phyloP scores from a whole-genome alignment of 2,113 vertebrate genomes.

The Microtus oregoni region DNA sequence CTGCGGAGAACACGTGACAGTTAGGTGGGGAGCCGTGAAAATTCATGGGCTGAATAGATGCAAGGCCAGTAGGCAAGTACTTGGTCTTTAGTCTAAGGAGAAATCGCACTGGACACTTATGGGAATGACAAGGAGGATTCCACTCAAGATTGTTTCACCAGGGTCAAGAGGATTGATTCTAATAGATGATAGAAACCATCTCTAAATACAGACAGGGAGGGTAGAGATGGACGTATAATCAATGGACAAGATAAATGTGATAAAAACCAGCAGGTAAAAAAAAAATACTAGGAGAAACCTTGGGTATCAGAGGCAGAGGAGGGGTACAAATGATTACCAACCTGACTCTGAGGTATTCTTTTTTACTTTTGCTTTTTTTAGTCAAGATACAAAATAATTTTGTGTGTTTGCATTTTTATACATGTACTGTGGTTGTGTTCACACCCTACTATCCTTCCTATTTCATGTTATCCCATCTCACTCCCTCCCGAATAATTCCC shows the following conservation, averaged over 20 bases:
- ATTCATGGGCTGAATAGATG: background rate
- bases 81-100: conserved; percentile 16
- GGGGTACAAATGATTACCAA: background rate
- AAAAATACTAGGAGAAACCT: background rate
- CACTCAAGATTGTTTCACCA: background rate
- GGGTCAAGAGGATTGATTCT: background rate
- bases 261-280: background rate
- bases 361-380: background rate
- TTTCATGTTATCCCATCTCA: background rate
- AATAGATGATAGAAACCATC: background rate
- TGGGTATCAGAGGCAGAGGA: background rate
- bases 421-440: background rate
- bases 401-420: background rate
- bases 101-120: background rate
- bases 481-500: background rate
- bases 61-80: background rate
- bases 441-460: background rate
- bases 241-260: background rate
- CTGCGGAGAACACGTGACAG: background rate
- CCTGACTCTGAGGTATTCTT: background rate
- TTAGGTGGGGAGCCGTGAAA: conserved; percentile 23
- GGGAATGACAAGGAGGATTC: conserved; percentile 26
- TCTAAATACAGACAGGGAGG: background rate
- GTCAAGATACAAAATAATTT: background rate
- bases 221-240: background rate